A percentile compares a stretch with the other conserved stretches of the same genome.
These are phyloP conservation scores for Leptopilina clavipes DNA, from an alignment of 1,140 invertebrate genomes.

Conservation along the genomic window DNA sequence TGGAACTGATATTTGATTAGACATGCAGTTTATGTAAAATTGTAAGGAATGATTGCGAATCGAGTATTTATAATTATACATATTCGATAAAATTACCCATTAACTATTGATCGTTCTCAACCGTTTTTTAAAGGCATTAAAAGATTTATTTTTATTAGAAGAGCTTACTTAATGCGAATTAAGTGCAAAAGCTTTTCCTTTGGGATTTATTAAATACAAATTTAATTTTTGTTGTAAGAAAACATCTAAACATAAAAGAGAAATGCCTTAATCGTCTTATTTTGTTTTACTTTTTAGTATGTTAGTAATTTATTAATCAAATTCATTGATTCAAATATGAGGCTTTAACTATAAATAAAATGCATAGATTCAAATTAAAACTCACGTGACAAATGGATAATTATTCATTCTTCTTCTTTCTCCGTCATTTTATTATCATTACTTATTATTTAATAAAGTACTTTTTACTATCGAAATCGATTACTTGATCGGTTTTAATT, in stretches of 20 bases:
- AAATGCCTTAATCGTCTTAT: slow-evolving; percentile 38
- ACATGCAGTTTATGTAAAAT: slow-evolving; percentile 63
- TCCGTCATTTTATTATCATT: background rate
- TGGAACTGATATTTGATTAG: slow-evolving; percentile 55
- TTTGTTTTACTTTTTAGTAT: slow-evolving; percentile 35
- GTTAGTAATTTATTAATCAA: slow-evolving; percentile 45
- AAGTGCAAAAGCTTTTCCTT: slow-evolving; percentile 62
- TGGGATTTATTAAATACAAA: slow-evolving; percentile 47
- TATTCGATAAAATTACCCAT: slow-evolving; percentile 25
- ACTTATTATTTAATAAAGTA: background rate
- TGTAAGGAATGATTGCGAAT: slow-evolving; percentile 61
- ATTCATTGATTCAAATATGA: slow-evolving; percentile 46
- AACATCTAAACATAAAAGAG: slow-evolving; percentile 39
- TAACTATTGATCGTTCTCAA: background rate
- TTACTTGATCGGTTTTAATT: too few relatives aligned
- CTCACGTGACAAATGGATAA: background rate
- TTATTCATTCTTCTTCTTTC: background rate
- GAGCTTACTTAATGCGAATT: slow-evolving; percentile 64
- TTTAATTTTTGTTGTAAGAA: slow-evolving; percentile 48
- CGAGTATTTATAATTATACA: slow-evolving; percentile 60
- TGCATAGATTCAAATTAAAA: slow-evolving; percentile 34
- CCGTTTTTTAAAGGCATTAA: slow-evolving; percentile 36
- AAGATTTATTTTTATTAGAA: slow-evolving; percentile 50
- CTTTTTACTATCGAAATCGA: too few relatives aligned
- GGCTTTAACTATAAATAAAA: slow-evolving; percentile 42